phyloP scores from a whole-genome alignment of 1,140 invertebrate genomes.

The Pantala flavescens region DNA sequence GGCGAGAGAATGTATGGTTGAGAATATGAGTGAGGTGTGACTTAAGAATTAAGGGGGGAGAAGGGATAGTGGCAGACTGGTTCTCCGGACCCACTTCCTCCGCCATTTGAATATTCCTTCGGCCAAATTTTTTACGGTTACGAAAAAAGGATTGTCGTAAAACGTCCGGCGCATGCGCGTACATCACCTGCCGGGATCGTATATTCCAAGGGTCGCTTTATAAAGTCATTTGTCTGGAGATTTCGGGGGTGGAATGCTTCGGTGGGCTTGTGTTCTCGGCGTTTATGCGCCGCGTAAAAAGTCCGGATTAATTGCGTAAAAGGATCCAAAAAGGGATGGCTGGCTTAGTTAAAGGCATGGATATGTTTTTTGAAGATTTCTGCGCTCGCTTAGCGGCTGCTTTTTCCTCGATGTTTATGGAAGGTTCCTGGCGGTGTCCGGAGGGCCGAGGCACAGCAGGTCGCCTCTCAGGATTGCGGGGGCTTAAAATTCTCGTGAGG shows the following conservation, averaged over 20 bases:
- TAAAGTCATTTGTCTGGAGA: neutral
- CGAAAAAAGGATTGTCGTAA: constrained; percentile 1
- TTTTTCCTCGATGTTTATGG: too few relatives aligned
- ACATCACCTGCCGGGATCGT: neutral
- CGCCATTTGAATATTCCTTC: neutral
- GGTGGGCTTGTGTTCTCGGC: neutral
- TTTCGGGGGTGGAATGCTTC: neutral
- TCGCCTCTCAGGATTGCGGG: too few relatives aligned
- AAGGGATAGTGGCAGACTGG: neutral
- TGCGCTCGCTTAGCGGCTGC: too few relatives aligned
- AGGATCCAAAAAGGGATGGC: too few relatives aligned
- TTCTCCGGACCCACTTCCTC: neutral
- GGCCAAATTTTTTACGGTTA: neutral
- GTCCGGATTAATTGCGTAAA: neutral
- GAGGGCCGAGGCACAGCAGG: too few relatives aligned
- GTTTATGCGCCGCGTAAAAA: neutral
- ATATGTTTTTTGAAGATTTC: too few relatives aligned
- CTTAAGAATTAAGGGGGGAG: constrained; percentile 4
- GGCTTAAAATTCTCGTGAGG: too few relatives aligned
- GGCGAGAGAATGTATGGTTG: neutral
- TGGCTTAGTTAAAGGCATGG: too few relatives aligned
- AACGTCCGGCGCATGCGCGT: neutral
- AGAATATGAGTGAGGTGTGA: neutral
- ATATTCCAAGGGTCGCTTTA: neutral
- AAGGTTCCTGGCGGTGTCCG: too few relatives aligned